Evolutionary conservation across 2,888 invertebrate genomes (phyloP), one percentile per base, ranked within the genome.

Genomic region (Hemaris fuciformis): DNA sequence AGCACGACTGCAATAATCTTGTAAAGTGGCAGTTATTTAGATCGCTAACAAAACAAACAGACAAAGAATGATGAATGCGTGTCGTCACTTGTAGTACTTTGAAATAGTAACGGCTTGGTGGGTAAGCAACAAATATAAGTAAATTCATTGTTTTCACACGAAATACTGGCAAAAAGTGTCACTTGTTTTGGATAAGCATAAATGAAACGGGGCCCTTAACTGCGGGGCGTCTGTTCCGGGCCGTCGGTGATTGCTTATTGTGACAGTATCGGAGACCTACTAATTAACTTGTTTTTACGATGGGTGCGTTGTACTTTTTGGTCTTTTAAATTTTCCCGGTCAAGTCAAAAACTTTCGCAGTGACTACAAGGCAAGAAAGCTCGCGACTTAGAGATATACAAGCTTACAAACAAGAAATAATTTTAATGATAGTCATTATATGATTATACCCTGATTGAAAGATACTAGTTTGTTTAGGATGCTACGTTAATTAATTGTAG

Each of bases 241-340:
- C 72, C 70, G 69, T 72, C 75, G 70, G 71, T 76, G 78, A 81
- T 81, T 75, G 69, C 78, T 78, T 83, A 83, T 84, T 86, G 84
- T 85, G 83, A 85, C 83, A 85, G 76, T 80, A 74, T 75, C 71
- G 72, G 73, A 71, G 72, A 69, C 71, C 76, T 74, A 76, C 81
- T 86, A 88, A 91, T 89, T 88, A 87, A 84, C 84, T 87, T 87
- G 84, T 87, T 88, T 82, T 77, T 79, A 84, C 83, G 83, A 82
- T 79, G 22, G 13, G 62, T 64, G 66, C 65, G 70, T 71, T 73
- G 67, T 66, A 71, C 64, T 72, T 72, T 70, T 70, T 42, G 15
- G 38, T 20, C 53, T 18, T 53, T 31, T 31, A 8, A 10, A 27
- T 53, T 15, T 53, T 53, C 53, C 18, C 10, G 5, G 8, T 18